Base-by-base conservation (phyloP, 2,113 vertebrate species). In the Pterocles gutturalis region DNA sequence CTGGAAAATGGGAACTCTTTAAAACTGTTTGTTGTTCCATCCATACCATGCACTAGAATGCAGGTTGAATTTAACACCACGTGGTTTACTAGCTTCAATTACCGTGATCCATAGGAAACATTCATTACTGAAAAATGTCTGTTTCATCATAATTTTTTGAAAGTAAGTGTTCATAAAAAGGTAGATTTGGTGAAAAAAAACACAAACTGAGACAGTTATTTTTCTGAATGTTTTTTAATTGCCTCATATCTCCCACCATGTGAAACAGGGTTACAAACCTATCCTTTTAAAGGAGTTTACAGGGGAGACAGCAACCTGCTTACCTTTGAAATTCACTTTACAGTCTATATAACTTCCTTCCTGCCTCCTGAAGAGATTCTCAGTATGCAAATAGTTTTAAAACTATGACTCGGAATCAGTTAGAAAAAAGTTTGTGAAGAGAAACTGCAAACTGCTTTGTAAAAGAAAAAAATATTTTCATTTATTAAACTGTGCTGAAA, bases 171-270 rank as follows among this genome's bases (percentile, higher is more conserved):
- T 60, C 10, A 48, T 51, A 73, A 31, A 67, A 66, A 43, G 2
- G 2, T 24, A 33, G 0, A 15, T 48, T 45, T 36, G 22, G 10
- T 18, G 13, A 13, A 69, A 58, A 51, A 36, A 60, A 60, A 46
- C n/a, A 13, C 41, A 41, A 41, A 41, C 1, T 10, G 7, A 76
- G 7, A 21, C 2, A 4, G 0, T n/a, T 28, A 3, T 61, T 51
- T 64, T 85, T 67, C 34, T 15, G 38, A 43, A 34, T 48, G 13
- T 29, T 55, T 65, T 70, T 41, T 38, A 53, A 33, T 16, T 75
- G 19, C 26, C 3, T 43, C 10, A 15, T 1, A 38, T 4, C 4
- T 2, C 6, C 13, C 2, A 26, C 29, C 36, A 1, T 22, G 2
- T 16, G 13, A 62, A 62, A 17, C 3, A 1, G 5, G 3, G 5